Evolutionary conservation across 2,888 invertebrate genomes (phyloP), one percentile per base, ranked within the genome.

Genomic region (Philereme transversata): DNA sequence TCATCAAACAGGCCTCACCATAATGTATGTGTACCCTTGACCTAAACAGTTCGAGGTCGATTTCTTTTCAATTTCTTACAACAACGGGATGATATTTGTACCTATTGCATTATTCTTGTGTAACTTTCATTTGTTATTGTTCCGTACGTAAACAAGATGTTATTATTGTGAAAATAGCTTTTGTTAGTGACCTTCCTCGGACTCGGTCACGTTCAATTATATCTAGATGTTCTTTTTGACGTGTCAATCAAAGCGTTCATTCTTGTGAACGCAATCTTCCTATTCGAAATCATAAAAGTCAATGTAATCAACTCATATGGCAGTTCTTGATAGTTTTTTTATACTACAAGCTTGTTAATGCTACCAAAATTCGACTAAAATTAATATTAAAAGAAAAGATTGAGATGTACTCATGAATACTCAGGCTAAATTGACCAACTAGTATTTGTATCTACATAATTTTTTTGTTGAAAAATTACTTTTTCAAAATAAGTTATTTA

Each of bases 31-130:
- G 49, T 65, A 66, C 63, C 72, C 78, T 75, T 79, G 78, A 76
- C 75, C 76, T 62, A 71, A 33, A 59, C 70, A 45, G 50, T 61
- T 57, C 66, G 70, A 77, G 72, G 75, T 57, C 64, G 72, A 67
- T 74, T 72, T 70, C 74, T 70, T 72, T 70, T 67, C 51, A 69
- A 69, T 70, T 71, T 65, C 69, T 74, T 62, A 72, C 65, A 66
- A 64, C 59, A 53, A 64, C 59, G 55, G 49, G 60, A 65, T 64
- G 54, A 67, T 68, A 65, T 72, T 63, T 66, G 50, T 57, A 40
- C 57, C 62, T 60, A 67, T 65, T 62, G 69, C 67, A 65, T 65
- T 33, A 71, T 64, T 70, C 59, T 67, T 53, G 64, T 60, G 56
- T 50, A 64, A 62, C 51, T 51, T 55, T 60, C 43, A 51, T 68